Conservation (phyloP, 2,797 vertebrate genomes). For the Coluber constrictor region DNA sequence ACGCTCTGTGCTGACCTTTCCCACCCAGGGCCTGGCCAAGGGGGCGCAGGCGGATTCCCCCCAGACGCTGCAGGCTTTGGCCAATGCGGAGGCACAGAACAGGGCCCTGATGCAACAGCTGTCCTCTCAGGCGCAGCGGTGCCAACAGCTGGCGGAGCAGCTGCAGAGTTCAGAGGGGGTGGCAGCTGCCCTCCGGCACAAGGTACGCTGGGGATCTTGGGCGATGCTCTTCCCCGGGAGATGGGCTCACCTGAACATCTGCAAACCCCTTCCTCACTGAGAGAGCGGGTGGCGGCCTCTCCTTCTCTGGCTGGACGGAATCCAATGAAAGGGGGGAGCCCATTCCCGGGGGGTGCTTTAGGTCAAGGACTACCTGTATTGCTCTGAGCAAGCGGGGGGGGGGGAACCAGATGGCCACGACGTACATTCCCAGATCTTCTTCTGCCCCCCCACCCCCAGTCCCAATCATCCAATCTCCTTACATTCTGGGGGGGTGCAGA, state of each 20-base stretch:
- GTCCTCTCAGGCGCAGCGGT: slow-evolving; percentile 70
- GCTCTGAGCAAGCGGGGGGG: background rate
- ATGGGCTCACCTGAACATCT: background rate
- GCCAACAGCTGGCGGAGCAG: slow-evolving; percentile 78
- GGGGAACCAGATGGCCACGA: too few relatives aligned
- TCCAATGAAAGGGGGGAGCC: background rate
- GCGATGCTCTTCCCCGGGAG: rapidly evolving
- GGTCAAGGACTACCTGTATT: too few relatives aligned
- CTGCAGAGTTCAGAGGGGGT: slow-evolving; percentile 76
- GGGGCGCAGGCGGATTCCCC: slow-evolving; percentile 79
- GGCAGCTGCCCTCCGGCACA: slow-evolving; percentile 77
- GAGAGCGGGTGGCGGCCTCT: background rate
- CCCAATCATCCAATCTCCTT: background rate
- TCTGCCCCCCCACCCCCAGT: background rate
- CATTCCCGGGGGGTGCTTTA: background rate
- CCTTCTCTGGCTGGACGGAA: background rate
- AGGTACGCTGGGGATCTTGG: slow-evolving; percentile 61
- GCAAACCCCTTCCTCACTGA: background rate
- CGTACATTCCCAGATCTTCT: background rate
- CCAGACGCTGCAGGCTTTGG: slow-evolving; percentile 69
- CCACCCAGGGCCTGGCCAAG: slow-evolving; percentile 74
- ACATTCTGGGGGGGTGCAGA: too few relatives aligned
- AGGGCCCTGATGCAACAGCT: slow-evolving; percentile 71
- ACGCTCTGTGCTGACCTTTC: background rate
- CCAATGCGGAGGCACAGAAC: slow-evolving; percentile 73